These are phyloP conservation scores for Nemotelus pantherinus DNA, from an alignment of 2,888 invertebrate species.

Conservation along the genomic window DNA sequence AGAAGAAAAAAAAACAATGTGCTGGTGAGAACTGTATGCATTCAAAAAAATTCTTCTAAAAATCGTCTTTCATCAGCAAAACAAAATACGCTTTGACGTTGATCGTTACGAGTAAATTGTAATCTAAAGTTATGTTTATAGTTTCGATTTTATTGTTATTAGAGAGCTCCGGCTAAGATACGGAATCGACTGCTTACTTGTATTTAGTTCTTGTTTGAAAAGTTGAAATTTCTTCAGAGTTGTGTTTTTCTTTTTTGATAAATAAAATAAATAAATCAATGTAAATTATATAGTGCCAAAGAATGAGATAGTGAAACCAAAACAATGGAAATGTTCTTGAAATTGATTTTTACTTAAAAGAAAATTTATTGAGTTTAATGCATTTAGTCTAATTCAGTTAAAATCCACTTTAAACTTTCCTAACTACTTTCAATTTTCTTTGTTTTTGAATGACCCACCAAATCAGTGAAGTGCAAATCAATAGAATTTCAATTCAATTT, in stretches of 20 bases:
- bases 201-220: conserved; percentile 7
- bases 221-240: conserved; percentile 9
- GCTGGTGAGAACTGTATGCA: conserved; percentile 12
- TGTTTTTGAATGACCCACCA: conserved; percentile 20
- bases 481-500: no score
- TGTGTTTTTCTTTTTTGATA: conserved; percentile 19
- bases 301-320: conserved; percentile 36
- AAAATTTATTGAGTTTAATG: background rate
- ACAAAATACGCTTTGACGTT: conserved; percentile 1
- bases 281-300: conserved; percentile 34
- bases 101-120: background rate
- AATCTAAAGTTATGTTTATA: no score
- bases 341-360: no score
- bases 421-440: background rate
- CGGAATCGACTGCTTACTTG: conserved; percentile 28
- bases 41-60: background rate
- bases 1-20: conserved; percentile 3
- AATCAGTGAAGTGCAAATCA: background rate
- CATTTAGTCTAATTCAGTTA: background rate
- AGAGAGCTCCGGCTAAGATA: background rate
- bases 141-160: no score
- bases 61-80: no score
- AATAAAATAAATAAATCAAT: conserved; percentile 15
- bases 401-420: background rate
- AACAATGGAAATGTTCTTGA: background rate